These are phyloP conservation scores for Meandrina meandrites DNA, from an alignment of 92 coral and sea anemone genomes.

Conservation along the genomic window DNA sequence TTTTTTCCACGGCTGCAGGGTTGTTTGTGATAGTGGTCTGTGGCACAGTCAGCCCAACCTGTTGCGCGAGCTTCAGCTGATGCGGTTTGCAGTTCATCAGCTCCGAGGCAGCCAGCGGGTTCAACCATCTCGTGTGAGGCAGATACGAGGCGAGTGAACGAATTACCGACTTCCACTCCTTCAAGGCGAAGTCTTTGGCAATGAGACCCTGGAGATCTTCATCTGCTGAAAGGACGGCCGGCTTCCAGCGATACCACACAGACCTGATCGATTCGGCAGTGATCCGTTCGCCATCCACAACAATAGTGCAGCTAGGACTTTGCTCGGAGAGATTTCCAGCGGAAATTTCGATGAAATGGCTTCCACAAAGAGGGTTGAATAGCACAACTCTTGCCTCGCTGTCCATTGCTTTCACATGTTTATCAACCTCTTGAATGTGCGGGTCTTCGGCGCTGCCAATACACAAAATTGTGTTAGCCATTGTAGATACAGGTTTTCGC, in stretches of 20 bases:
- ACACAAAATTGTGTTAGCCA: conserved; percentile 46
- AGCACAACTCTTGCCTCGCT: conserved; percentile 47
- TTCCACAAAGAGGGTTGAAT: conserved; percentile 49
- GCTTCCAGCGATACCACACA: conserved; percentile 65
- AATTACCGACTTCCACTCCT: conserved; percentile 57
- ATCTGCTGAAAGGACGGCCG: conserved; percentile 35
- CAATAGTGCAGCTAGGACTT: conserved; percentile 14
- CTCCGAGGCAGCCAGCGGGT: conserved; percentile 33
- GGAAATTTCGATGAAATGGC: conserved; percentile 52
- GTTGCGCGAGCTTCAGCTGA: conserved; percentile 51
- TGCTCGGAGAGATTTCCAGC: background rate
- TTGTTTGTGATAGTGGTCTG: conserved; percentile 57
- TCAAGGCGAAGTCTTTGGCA: conserved; percentile 59
- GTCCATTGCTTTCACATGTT: conserved; percentile 34
- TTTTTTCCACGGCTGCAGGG: conserved; percentile 47
- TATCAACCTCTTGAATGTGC: conserved; percentile 43
- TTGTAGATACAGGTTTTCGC: background rate
- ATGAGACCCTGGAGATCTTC: conserved; percentile 45
- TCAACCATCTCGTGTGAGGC: conserved; percentile 55
- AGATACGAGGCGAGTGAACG: conserved; percentile 46
- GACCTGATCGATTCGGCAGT: conserved; percentile 37
- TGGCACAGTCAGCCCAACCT: conserved; percentile 62
- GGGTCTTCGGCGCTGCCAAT: conserved; percentile 59
- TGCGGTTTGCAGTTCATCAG: conserved; percentile 48
- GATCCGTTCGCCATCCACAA: conserved; percentile 46